Percentiles rank a stretch among this genome's conserved stretches.
Evolutionary conservation across 2,113 vertebrate genomes (phyloP).

Genomic region (Rhipidura dahli): DNA sequence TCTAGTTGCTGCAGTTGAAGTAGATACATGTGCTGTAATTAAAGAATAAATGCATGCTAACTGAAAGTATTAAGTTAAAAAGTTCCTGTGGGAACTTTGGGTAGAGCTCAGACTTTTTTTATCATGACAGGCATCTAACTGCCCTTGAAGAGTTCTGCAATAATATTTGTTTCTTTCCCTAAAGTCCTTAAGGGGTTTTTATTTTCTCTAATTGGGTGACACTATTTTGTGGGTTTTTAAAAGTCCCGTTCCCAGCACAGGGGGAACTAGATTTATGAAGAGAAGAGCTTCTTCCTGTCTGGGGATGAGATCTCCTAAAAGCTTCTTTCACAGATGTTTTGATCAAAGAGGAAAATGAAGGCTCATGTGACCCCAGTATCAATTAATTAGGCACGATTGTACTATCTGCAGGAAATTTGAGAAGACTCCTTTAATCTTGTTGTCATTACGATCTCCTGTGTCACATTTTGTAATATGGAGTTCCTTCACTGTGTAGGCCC

Average conservation of each 20-base stretch:
- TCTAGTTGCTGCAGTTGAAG: neutral
- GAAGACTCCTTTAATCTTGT: neutral
- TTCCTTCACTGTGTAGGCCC: neutral
- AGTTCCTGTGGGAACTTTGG: neutral
- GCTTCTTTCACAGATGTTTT: neutral
- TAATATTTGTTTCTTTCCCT: neutral
- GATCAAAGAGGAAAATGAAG: neutral
- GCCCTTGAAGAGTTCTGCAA: neutral
- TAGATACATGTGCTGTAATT: neutral
- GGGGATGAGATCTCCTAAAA: neutral
- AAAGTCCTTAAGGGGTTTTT: neutral
- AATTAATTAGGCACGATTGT: neutral
- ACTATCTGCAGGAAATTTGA: neutral
- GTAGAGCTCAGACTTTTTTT: neutral
- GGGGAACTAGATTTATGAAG: neutral
- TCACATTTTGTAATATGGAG: neutral
- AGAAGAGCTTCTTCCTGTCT: neutral
- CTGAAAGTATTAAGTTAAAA: neutral
- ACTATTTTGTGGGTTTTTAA: neutral
- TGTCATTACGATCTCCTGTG: neutral
- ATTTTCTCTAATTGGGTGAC: neutral
- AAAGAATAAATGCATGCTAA: neutral
- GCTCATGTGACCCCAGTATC: neutral
- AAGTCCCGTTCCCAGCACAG: neutral
- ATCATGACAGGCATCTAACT: neutral